A percentile compares a stretch with the other conserved stretches of the same genome.
phyloP scores from a whole-genome alignment of 2,797 vertebrate species.

The Sebastiscus albofasciatus region DNA sequence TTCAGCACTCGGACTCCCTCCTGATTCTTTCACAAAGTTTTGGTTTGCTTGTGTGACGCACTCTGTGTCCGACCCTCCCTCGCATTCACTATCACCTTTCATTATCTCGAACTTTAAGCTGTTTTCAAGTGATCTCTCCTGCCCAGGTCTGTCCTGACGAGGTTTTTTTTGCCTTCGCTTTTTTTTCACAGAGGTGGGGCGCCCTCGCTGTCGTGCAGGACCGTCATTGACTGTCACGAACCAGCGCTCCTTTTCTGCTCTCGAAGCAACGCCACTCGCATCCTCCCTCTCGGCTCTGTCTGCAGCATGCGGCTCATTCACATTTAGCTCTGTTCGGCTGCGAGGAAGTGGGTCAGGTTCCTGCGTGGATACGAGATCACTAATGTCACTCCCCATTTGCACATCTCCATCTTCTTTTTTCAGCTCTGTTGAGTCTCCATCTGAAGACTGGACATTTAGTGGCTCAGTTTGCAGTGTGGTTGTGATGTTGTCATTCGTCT shows the following conservation, averaged over 20 bases:
- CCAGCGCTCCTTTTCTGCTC: constrained; percentile 82
- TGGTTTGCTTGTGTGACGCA: neutral
- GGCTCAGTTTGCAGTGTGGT: constrained; percentile 9
- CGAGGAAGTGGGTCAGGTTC: constrained; percentile 27
- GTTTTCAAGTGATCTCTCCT: constrained; percentile 14
- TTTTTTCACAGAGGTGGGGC: constrained; percentile 61
- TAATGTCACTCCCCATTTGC: constrained; percentile 19
- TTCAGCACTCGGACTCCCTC: neutral
- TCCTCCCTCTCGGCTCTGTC: constrained; percentile 18
- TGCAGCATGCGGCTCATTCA: constrained; percentile 9
- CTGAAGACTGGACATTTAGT: constrained; percentile 8
- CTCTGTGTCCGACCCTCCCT: neutral
- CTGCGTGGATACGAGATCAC: constrained; percentile 7
- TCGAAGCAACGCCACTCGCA: neutral
- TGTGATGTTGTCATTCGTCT: neutral
- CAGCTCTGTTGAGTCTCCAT: constrained; percentile 2
- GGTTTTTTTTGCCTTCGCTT: constrained; percentile 74
- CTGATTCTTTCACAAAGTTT: constrained; percentile 8
- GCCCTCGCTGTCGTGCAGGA: constrained; percentile 13
- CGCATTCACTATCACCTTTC: neutral
- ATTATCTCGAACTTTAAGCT: constrained; percentile 6
- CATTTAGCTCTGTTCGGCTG: constrained; percentile 2
- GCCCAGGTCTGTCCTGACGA: neutral
- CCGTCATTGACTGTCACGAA: constrained; percentile 81
- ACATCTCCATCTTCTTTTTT: neutral